Conservation (phyloP, 2,113 vertebrate genomes). For the Castor canadensis region DNA sequence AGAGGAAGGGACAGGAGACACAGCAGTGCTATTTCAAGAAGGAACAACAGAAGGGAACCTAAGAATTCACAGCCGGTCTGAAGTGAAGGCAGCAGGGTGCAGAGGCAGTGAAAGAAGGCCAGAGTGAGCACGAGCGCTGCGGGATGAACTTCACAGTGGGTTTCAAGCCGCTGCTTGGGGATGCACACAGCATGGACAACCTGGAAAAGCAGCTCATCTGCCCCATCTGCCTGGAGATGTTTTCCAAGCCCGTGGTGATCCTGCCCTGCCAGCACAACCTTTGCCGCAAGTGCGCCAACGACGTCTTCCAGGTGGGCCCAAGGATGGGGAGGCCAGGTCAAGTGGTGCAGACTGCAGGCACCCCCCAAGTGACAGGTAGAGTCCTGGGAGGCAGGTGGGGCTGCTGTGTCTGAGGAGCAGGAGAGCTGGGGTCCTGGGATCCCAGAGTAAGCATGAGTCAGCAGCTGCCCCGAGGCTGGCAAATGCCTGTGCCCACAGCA, state of each 20-base stretch:
- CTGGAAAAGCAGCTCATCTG: conserved; percentile 95
- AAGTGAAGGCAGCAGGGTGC: neutral
- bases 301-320: conserved; percentile 91
- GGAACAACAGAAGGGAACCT: neutral
- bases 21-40: conserved; percentile 16
- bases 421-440: neutral
- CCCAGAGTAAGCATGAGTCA: conserved; percentile 63
- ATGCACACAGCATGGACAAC: conserved; percentile 88
- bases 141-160: conserved; percentile 92
- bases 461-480: conserved; percentile 30
- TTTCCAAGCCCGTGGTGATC: conserved; percentile 98
- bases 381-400: neutral
- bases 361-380: neutral
- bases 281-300: conserved; percentile 95
- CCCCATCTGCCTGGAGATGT: conserved; percentile 98
- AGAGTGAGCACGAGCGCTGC: conserved; percentile 40
- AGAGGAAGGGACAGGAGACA: conserved; percentile 5
- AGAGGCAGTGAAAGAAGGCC: conserved; percentile 37
- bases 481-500: neutral
- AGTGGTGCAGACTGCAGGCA: rapidly evolving
- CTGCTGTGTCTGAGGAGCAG: neutral
- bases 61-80: neutral
- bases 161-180: conserved; percentile 88
- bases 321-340: neutral
- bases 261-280: conserved; percentile 98